Evolutionary conservation across 2,113 vertebrate species (phyloP), one percentile per base, ranked within the genome.

Genomic region (Candoia aspera): DNA sequence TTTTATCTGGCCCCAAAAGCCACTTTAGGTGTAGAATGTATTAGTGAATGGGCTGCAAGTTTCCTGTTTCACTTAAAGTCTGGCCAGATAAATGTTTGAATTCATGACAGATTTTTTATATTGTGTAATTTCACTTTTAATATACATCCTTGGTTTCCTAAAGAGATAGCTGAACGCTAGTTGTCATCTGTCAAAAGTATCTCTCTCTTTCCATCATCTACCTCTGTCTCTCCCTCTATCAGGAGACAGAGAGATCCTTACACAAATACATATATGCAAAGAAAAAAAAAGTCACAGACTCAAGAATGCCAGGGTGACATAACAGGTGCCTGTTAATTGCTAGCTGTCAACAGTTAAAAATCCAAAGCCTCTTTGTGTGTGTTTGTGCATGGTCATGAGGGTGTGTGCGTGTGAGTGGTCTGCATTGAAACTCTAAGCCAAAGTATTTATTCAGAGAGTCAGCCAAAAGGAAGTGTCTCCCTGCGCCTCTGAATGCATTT

Each of bases 191-290:
- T 64, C 26, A 24, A 9, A 60, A 49, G 6, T 49, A 49, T 49
- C 4, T 3, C 60, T 11, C 3, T 62, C 26, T n/a, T 4, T n/a
- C 4, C 2, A 6, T 29, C 26, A n/a, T n/a, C n/a, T n/a, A n/a
- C 4, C 0, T 29, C 62, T 3, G 0, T 26, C 59, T 9, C 0
- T 24, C 23, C 2, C 1, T 62, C 60, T 8, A 26, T 60, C 2
- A 49, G 49, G 49, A 49, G 49, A 49, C 4, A 49, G 49, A 49
- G 49, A 49, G 49, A 49, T 8, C 21, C 62, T 12, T 29, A 68
- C 29, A 68, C 29, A 68, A 15, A 6, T 64, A 19, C 26, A 29
- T 33, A n/a, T 5, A 1, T 68, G 64, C 29, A 15, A 68, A 68
- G 26, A n/a, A 68, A 68, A n/a, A 68, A 68, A 29, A n/a, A 64